Evolutionary conservation across 2,113 vertebrate genomes (phyloP), one percentile per base, ranked within the genome.

Genomic region (Sclerurus mexicanus): DNA sequence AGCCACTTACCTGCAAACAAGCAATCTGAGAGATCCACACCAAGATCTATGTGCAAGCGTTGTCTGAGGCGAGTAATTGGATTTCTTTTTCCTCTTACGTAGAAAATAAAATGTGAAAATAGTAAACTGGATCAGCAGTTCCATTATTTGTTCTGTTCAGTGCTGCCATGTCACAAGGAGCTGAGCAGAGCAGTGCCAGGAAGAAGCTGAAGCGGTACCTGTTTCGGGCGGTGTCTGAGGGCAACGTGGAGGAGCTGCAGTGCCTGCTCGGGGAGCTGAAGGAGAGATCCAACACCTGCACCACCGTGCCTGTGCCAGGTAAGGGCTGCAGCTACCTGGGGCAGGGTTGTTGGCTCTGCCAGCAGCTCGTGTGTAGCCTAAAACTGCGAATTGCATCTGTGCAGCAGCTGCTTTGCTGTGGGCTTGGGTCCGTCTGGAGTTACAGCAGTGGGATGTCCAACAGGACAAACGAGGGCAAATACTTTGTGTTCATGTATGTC

Each of bases 151-250:
- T 90, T 39, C 24, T 55, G 50, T 56, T 76, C 80, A 98, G 98
- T 30, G 96, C 95, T 46, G 95, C 96, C 53, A 83, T 96, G 24
- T 84, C 88, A 39, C 98, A 97, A 79, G 97, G 97, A 47, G 88
- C 78, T 5, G 96, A 97, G 49, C 97, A 94, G 90, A 98, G 58
- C 9, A 72, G 64, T 17, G 95, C 85, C 14, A 94, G 96, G 88
- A 98, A 97, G 91, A 95, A 97, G 69, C 30, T 98, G 87, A 98
- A 98, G 92, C 98, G 91, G 16, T 90, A 96, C 47, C 74, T 98
- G 40, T 98, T 98, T 30, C 7, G 92, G 3, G 98, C 98, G 0
- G 98, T 98, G 11, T 98, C 98, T 0, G 98, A 98, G 91, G 98
- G 98, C 22, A 97, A 95, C 0, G 28, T 62, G 16, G 96, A 98